Conservation (phyloP, 2,113 vertebrate species). For the Seriola rivoliana region DNA sequence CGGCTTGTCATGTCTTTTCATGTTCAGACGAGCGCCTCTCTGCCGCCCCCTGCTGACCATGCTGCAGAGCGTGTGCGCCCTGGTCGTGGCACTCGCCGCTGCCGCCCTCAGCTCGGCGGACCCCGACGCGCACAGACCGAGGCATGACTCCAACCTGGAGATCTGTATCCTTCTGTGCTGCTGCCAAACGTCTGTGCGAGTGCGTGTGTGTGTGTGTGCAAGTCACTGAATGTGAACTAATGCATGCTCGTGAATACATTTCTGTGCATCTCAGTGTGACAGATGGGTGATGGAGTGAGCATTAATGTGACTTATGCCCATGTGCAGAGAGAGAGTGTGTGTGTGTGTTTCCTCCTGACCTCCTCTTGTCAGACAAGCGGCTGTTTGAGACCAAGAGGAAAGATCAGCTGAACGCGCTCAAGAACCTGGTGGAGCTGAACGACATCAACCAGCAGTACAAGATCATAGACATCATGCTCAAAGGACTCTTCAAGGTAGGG, state of each 20-base stretch:
- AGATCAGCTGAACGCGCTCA: constrained; percentile 95
- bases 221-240: not conserved
- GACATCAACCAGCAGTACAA: constrained; percentile 99
- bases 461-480: constrained; percentile 99
- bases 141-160: constrained; percentile 90
- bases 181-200: not conserved
- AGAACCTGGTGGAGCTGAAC: constrained; percentile 96
- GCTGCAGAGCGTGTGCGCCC: constrained; percentile 79
- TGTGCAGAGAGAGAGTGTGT: not conserved
- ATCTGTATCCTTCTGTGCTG: constrained; percentile 92
- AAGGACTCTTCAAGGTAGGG: constrained; percentile 96
- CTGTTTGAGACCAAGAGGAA: constrained; percentile 97
- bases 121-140: constrained; percentile 81
- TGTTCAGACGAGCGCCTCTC: constrained; percentile 54
- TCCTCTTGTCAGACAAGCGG: constrained; percentile 90
- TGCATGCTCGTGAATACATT: not conserved
- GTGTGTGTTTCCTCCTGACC: constrained; percentile 62
- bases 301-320: not conserved
- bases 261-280: constrained; percentile 11
- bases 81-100: constrained; percentile 82
- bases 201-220: not conserved
- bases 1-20: not conserved
- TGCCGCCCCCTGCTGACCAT: constrained; percentile 84
- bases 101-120: constrained; percentile 77
- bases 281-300: constrained; percentile 17